Evolutionary conservation across 2,888 invertebrate species (phyloP), one percentile per base, ranked within the genome.

Genomic region (Drosophila merina): DNA sequence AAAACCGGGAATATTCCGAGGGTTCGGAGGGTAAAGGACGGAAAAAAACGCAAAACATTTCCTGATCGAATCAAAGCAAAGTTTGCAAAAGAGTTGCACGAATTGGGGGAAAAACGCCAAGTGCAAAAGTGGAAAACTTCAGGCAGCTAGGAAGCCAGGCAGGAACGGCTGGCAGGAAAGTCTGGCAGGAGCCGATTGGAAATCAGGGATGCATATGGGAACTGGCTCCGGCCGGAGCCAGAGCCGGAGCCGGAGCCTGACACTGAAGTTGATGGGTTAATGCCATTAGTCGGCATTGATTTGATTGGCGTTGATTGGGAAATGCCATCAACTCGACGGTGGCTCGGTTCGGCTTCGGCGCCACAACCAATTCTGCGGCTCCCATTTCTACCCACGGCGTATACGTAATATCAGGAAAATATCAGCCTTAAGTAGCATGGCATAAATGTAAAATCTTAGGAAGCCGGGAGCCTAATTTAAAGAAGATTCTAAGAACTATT

Each of bases 301-400:
- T 89, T 89, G 89, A 88, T 89, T 89, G 89, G 88, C 86, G 88
- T 87, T 87, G 89, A 89, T 89, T 89, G 89, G 82, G 77, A 84
- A 82, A 84, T 86, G 62, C 82, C 78, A 82, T 83, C 80, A 87
- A 80, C 80, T 31, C 40, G 40, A 10, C 26, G 40, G 14, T 10
- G 30, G 31, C 30, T 3, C 30, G 31, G n/a, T 1, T 26, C 14
- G 14, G 40, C 14, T 1, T 26, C 14, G 14, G 14, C 40, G 26
- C 5, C 40, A 10, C 57, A 48, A 40, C 40, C 40, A 48, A 42
- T 49, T 33, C 48, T 42, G 48, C 10, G 31, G 48, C 38, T 14
- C 9, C 31, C 10, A 14, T 2, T 6, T 12, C 38, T 7, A 26
- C 26, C 38, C 26, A 20, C 38, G 45, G 51, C 64, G 64, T 62